A percentile compares a stretch with the other conserved stretches of the same genome.
phyloP scores from a whole-genome alignment of 2,888 invertebrate species.

The Litoditis marina region DNA sequence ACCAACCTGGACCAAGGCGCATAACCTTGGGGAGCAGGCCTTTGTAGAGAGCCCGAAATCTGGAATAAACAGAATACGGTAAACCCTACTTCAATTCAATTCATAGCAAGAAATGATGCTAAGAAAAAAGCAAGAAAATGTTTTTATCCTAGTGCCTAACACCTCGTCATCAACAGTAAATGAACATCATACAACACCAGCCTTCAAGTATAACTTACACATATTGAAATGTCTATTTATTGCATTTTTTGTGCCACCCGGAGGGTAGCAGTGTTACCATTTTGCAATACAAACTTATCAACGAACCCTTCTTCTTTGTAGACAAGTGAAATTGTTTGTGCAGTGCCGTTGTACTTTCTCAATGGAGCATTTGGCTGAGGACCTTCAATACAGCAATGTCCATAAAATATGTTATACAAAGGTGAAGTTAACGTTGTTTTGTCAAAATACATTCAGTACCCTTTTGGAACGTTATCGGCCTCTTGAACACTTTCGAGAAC shows the following conservation, averaged over 20 bases:
- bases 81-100: too few species aligned
- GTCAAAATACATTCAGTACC: too few species aligned
- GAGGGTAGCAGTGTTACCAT: background rate
- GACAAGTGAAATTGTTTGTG: slow-evolving; percentile 74
- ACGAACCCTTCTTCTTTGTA: slow-evolving; percentile 78
- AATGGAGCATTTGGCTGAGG: slow-evolving; percentile 58
- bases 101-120: background rate
- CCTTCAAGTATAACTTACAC: too few species aligned
- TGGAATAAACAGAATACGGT: too few species aligned
- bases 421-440: too few species aligned
- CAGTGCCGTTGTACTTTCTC: slow-evolving; percentile 77
- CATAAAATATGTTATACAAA: background rate
- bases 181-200: too few species aligned
- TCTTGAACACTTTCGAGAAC: too few species aligned
- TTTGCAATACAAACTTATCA: slow-evolving; percentile 66
- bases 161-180: too few species aligned
- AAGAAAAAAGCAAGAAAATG: too few species aligned
- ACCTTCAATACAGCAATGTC: slow-evolving; percentile 13
- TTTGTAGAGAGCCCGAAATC: slow-evolving; percentile 83
- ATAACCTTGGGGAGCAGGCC: slow-evolving; percentile 85
- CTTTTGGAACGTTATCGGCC: background rate
- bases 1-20: slow-evolving; percentile 74
- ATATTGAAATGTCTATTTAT: background rate
- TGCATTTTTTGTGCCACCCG: too few species aligned
- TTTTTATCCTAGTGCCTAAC: too few species aligned